These are phyloP conservation scores for Trichogramma pretiosum DNA, from an alignment of 1,140 invertebrate species.

Conservation along the genomic window DNA sequence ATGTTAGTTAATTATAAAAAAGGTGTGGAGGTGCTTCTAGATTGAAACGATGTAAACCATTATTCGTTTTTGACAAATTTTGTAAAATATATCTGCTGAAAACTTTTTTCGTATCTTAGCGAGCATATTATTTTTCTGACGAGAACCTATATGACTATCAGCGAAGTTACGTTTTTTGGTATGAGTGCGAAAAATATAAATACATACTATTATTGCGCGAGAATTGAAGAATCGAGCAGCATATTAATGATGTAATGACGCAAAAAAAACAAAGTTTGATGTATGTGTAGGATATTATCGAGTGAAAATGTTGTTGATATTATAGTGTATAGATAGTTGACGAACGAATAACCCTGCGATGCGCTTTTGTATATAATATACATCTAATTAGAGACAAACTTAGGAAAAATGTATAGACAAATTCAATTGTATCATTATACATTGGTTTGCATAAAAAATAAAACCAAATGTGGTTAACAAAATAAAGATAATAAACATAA, in stretches of 20 bases:
- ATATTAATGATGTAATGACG: constrained; percentile 11
- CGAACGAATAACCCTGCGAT: constrained; percentile 26
- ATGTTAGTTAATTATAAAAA: too few species aligned
- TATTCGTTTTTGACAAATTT: too few species aligned
- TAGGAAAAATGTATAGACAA: constrained; percentile 32
- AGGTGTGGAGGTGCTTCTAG: too few species aligned
- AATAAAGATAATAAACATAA: constrained; percentile 38
- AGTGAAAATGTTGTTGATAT: constrained; percentile 20
- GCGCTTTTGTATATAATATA: constrained; percentile 31
- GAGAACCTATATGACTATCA: too few species aligned
- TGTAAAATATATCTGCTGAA: too few species aligned
- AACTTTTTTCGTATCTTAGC: too few species aligned
- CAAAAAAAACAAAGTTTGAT: constrained; percentile 1
- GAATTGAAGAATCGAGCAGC: constrained; percentile 3
- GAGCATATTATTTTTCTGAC: too few species aligned
- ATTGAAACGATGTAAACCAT: too few species aligned
- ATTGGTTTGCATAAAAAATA: too few species aligned
- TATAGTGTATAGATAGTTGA: constrained; percentile 29
- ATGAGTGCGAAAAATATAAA: too few species aligned
- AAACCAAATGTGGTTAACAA: constrained; percentile 32
- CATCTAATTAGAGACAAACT: constrained; percentile 15
- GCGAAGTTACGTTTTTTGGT: too few species aligned
- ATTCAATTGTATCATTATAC: constrained; percentile 31
- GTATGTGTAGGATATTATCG: constrained; percentile 14
- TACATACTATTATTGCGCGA: too few species aligned